Evolutionary conservation across 2,888 invertebrate species (phyloP).

Genomic region (Pantelozetes paolii): DNA sequence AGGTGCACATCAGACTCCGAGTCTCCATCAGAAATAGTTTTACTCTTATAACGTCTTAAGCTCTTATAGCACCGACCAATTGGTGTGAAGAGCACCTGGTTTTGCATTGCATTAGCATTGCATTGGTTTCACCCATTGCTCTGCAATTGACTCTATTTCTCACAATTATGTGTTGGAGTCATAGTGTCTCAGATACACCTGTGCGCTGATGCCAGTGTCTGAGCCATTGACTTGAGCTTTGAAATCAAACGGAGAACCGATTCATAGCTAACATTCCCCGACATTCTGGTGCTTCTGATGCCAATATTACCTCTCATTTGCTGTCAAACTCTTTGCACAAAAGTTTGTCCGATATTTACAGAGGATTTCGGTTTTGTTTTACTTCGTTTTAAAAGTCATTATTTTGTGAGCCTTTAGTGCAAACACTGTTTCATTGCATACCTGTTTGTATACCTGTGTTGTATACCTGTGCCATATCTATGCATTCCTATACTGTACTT

Average conservation of each 20-base stretch:
- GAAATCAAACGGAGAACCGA: not conserved
- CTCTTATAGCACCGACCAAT: no score
- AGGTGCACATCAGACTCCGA: slow-evolving; percentile 21
- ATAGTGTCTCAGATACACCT: slow-evolving; percentile 20
- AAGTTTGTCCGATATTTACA: not conserved
- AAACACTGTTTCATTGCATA: not conserved
- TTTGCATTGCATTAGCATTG: not conserved
- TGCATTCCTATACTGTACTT: no score
- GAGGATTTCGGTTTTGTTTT: slow-evolving; percentile 8
- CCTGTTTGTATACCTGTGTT: not conserved
- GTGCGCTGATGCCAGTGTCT: not conserved
- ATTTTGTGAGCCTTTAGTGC: not conserved
- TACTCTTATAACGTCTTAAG: no score
- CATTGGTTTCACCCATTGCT: slow-evolving; percentile 10
- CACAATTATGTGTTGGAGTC: slow-evolving; percentile 2
- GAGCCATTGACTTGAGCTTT: not conserved
- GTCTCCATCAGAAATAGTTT: slow-evolving; percentile 9
- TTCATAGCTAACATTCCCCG: not conserved
- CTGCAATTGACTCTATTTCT: slow-evolving; percentile 1
- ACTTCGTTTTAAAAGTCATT: not conserved
- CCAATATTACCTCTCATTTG: not conserved
- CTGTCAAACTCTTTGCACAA: not conserved
- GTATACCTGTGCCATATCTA: not conserved
- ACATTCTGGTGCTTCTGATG: not conserved
- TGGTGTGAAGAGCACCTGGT: not conserved